Evolutionary conservation across 1,140 invertebrate species (phyloP).

Genomic region (Zaprionus ornatus): DNA sequence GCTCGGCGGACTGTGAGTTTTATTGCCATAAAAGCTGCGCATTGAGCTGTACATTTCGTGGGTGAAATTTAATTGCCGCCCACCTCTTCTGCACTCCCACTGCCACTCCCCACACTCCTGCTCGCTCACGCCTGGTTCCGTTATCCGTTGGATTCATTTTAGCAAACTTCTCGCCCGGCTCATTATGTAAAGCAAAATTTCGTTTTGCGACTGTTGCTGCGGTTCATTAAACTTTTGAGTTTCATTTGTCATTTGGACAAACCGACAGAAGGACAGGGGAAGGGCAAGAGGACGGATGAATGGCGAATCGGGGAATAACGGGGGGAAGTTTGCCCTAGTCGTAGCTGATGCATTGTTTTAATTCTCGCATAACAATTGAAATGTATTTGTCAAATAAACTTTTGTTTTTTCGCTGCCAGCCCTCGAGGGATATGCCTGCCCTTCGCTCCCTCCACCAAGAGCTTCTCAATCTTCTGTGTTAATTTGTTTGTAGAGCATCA

Average conservation of each 20-base stretch:
- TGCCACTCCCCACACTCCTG: background rate
- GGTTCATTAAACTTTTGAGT: conserved; percentile 79
- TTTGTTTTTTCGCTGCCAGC: conserved; percentile 60
- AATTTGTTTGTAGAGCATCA: conserved; percentile 5
- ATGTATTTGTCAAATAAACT: conserved; percentile 78
- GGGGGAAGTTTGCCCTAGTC: background rate
- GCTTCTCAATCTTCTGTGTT: background rate
- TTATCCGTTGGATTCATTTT: conserved; percentile 2
- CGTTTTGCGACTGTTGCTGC: conserved; percentile 69
- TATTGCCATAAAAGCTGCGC: conserved; percentile 50
- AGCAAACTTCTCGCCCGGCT: conserved; percentile 26
- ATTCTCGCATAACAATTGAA: conserved; percentile 67
- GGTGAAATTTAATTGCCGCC: conserved; percentile 73
- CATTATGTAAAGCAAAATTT: conserved; percentile 62
- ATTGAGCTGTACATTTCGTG: conserved; percentile 63
- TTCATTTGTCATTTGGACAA: conserved; percentile 67
- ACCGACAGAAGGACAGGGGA: background rate
- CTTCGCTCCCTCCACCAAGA: background rate
- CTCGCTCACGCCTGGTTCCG: conserved; percentile 18
- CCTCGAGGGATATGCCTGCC: background rate
- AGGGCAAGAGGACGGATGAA: background rate
- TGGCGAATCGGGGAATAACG: background rate
- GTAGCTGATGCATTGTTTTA: conserved; percentile 53
- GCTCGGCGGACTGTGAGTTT: conserved; percentile 62
- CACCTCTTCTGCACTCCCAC: too few species aligned